Evolutionary conservation across 2,797 vertebrate species (phyloP).

Genomic region (Arctocebus calabarensis): DNA sequence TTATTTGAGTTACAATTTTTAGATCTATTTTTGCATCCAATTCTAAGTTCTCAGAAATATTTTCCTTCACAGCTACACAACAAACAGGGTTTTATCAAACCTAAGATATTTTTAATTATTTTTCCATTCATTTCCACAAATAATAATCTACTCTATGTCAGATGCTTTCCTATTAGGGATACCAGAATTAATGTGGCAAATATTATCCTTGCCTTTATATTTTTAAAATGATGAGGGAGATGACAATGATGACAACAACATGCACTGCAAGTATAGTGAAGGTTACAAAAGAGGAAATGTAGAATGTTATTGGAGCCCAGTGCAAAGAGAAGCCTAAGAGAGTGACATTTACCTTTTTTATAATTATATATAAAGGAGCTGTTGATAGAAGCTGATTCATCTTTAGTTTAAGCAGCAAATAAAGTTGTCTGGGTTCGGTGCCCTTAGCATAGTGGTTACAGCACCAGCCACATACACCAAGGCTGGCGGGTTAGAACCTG

Average conservation of each 20-base stretch:
- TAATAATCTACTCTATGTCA: conserved; percentile 32
- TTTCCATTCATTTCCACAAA: conserved; percentile 52
- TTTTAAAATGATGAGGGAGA: conserved; percentile 16
- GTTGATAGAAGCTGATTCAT: conserved; percentile 14
- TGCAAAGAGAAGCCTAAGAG: conserved; percentile 31
- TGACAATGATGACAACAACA: not conserved
- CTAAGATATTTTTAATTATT: conserved; percentile 53
- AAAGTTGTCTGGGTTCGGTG: conserved; percentile 12
- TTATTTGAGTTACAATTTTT: conserved; percentile 52
- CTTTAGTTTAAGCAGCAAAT: conserved; percentile 51
- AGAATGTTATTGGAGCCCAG: not conserved
- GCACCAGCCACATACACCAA: too few relatives aligned
- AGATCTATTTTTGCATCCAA: conserved; percentile 52
- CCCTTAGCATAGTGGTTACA: too few relatives aligned
- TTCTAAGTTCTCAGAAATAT: conserved; percentile 64
- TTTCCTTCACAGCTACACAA: conserved; percentile 22
- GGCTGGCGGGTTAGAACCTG: too few relatives aligned
- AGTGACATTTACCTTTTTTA: conserved; percentile 47
- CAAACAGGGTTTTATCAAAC: conserved; percentile 57
- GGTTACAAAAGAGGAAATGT: conserved; percentile 32
- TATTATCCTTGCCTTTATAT: conserved; percentile 49
- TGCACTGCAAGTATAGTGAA: conserved; percentile 34
- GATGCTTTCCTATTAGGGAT: not conserved
- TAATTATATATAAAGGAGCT: conserved; percentile 55
- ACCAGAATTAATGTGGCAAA: conserved; percentile 62